Evolutionary conservation across 2,113 vertebrate species (phyloP).

Genomic region (Tringa solitaria): DNA sequence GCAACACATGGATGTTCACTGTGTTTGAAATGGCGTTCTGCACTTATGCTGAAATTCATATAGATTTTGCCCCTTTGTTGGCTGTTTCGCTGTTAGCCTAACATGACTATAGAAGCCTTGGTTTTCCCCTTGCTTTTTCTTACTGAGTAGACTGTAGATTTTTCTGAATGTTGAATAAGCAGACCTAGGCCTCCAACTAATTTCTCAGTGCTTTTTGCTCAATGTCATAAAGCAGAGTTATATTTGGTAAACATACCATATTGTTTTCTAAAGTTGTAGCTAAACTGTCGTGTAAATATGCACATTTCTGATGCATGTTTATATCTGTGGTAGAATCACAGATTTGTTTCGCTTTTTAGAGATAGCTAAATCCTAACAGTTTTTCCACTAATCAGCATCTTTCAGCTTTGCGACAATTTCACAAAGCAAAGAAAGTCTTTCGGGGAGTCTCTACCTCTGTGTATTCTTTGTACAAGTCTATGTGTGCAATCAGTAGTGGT

Average conservation of each 20-base stretch:
- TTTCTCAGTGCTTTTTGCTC: not conserved
- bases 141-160: not conserved
- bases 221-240: not conserved
- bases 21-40: slow-evolving; percentile 61
- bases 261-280: not conserved
- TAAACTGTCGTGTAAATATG: not conserved
- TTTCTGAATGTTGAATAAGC: not conserved
- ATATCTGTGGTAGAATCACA: slow-evolving; percentile 1
- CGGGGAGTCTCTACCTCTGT: not conserved
- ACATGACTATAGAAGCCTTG: slow-evolving; percentile 21
- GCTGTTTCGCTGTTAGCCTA: slow-evolving; percentile 51
- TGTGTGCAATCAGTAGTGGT: not conserved
- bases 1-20: slow-evolving; percentile 44
- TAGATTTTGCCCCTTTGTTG: slow-evolving; percentile 27
- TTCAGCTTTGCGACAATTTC: slow-evolving; percentile 8
- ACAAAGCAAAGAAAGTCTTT: not conserved
- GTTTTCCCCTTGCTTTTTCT: slow-evolving; percentile 24
- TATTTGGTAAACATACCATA: not conserved
- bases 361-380: not conserved
- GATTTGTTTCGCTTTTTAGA: slow-evolving; percentile 27
- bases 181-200: not conserved
- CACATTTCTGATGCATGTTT: not conserved
- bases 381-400: slow-evolving; percentile 7
- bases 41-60: slow-evolving; percentile 47
- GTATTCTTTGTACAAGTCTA: slow-evolving; percentile 12